Conservation (phyloP, 2,797 vertebrate genomes). For the Iguana delicatissima region DNA sequence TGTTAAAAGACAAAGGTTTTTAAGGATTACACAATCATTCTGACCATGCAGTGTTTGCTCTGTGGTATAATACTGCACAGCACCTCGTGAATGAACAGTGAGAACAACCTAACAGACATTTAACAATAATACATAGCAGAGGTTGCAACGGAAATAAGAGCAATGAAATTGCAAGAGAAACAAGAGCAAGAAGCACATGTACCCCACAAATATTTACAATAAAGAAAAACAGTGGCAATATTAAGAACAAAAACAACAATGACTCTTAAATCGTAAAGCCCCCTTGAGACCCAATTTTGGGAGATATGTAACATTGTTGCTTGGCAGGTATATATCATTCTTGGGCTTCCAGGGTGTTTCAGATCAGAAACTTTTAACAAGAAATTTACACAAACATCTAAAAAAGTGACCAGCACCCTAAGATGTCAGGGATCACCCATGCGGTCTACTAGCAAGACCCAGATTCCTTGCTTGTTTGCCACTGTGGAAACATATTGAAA, state of each 20-base stretch:
- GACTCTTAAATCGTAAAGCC: no score
- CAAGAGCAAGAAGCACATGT: background rate
- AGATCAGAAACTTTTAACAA: background rate
- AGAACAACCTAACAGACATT: background rate
- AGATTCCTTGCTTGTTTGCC: background rate
- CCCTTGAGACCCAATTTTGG: no score
- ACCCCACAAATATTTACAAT: constrained; percentile 20
- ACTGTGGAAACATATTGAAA: background rate
- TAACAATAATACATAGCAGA: background rate
- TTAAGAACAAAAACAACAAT: no score
- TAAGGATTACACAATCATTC: constrained; percentile 11
- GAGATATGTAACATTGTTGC: constrained; percentile 5
- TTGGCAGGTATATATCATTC: no score
- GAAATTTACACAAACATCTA: no score
- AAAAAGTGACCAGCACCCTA: background rate
- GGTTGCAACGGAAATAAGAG: background rate
- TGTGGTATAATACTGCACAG: background rate
- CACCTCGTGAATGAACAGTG: background rate
- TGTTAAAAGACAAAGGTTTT: constrained; percentile 14
- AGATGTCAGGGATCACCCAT: background rate
- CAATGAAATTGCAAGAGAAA: background rate
- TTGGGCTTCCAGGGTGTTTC: constrained; percentile 41
- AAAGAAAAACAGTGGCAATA: constrained; percentile 28
- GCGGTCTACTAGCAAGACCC: background rate
- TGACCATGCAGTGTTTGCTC: constrained; percentile 13